Conservation (phyloP, 2,113 vertebrate species). For the Ailurus styani region DNA sequence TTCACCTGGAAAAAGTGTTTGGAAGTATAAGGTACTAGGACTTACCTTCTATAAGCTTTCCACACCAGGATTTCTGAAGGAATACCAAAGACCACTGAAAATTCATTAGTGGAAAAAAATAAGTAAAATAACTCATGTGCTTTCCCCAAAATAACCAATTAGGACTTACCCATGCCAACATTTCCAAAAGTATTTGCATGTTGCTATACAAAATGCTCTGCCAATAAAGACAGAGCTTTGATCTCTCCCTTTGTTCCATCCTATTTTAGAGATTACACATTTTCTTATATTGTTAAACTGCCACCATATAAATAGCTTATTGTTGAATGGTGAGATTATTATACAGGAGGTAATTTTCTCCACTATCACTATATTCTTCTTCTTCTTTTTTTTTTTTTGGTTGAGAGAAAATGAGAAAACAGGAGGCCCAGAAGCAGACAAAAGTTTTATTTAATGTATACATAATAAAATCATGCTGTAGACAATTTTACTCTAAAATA, state of each 20-base stretch:
- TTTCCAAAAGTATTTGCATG: neutral
- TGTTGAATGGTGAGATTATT: neutral
- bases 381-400: neutral
- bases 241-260: neutral
- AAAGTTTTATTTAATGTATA: neutral
- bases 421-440: neutral
- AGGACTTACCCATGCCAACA: neutral
- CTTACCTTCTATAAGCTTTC: neutral
- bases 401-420: slow-evolving; percentile 4
- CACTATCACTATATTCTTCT: neutral
- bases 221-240: neutral
- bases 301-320: neutral
- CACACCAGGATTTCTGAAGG: neutral
- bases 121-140: neutral
- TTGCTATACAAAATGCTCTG: neutral
- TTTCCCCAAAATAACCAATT: neutral
- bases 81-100: neutral
- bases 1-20: neutral
- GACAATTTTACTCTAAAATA: neutral
- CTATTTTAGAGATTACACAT: neutral
- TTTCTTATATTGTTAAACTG: neutral
- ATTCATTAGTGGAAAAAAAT: neutral
- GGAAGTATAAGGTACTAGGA: neutral
- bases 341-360: neutral
- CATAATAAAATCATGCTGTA: neutral